Percentiles rank a stretch among this genome's conserved stretches.
These are phyloP conservation scores for Atrina japonica DNA, from an alignment of 2,888 invertebrate species.

Conservation along the genomic window DNA sequence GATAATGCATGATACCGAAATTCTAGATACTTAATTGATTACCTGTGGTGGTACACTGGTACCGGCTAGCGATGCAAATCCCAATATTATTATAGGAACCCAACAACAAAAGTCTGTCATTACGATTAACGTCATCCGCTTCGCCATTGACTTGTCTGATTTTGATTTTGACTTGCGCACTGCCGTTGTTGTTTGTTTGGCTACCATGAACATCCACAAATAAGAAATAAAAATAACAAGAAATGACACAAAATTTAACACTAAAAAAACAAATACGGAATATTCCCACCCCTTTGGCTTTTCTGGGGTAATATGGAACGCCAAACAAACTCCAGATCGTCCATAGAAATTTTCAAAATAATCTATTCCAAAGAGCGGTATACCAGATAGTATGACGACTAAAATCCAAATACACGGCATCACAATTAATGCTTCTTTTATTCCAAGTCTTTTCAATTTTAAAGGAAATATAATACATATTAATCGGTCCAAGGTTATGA, in stretches of 20 bases:
- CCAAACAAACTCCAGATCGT: conserved; percentile 83
- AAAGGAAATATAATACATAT: conserved; percentile 80
- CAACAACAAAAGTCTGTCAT: conserved; percentile 83
- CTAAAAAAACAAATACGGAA: conserved; percentile 83
- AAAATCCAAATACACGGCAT: conserved; percentile 74
- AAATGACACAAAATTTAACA: conserved; percentile 82
- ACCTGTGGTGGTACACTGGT: conserved; percentile 78
- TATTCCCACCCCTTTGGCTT: conserved; percentile 83
- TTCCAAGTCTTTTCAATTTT: conserved; percentile 68
- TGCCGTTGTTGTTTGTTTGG: conserved; percentile 81
- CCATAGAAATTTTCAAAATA: conserved; percentile 83
- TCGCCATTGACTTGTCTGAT: conserved; percentile 81
- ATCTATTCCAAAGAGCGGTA: conserved; percentile 69
- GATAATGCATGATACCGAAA: too few species aligned
- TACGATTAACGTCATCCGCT: conserved; percentile 82
- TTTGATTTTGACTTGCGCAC: conserved; percentile 78
- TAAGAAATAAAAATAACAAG: conserved; percentile 82
- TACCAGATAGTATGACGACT: conserved; percentile 66
- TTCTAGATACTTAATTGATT: too few species aligned
- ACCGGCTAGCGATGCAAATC: conserved; percentile 81
- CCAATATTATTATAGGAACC: conserved; percentile 83
- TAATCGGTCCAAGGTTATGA: conserved; percentile 81
- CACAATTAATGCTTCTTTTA: conserved; percentile 70
- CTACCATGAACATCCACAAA: conserved; percentile 82
- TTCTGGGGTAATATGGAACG: conserved; percentile 82